Base-by-base conservation (phyloP, 2,113 vertebrate species). In the Ceyx melanurus region DNA sequence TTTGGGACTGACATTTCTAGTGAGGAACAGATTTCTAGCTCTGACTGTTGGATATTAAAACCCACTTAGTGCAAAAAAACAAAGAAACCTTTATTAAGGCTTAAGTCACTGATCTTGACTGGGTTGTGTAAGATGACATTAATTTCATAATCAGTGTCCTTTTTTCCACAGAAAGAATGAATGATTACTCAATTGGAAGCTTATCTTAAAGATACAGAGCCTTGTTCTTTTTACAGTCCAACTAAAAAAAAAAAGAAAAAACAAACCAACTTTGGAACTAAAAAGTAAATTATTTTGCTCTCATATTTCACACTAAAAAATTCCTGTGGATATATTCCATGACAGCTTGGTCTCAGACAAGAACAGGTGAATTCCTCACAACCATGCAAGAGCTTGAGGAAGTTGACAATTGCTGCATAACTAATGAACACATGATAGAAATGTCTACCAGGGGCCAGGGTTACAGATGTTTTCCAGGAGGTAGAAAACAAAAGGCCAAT, bases 141-240 rank as follows among this genome's bases (percentile, higher is more conserved):
- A 92, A 81, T 96, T 96, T 95, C 33, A 64, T 82, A 74, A 84
- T 79, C n/a, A 9, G 71, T 74, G 22, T 86, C 61, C 6, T 79
- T 91, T 84, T 84, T 92, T 66, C 45, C n/a, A 35, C 62, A 67
- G 53, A 85, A 89, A 83, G 25, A 75, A 60, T 4, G 19, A 96
- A 90, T 65, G 45, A 86, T 82, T 84, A 79, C 25, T 50, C 57
- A 67, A 26, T 45, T 10, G 68, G 66, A 18, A 71, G 11, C 25
- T 82, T 92, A 68, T 62, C 28, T 81, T 88, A 80, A 87, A 93
- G 87, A 37, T n/a, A 88, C 25, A 82, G 56, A 71, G 1, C 8
- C 43, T 57, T 53, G 13, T 37, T 62, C 42, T 48, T 75, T 84
- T 56, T 40, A 15, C 3, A 35, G 9, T 72, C 64, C 37, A 37